Conservation (phyloP, 2,797 vertebrate species). For the Otus scops region DNA sequence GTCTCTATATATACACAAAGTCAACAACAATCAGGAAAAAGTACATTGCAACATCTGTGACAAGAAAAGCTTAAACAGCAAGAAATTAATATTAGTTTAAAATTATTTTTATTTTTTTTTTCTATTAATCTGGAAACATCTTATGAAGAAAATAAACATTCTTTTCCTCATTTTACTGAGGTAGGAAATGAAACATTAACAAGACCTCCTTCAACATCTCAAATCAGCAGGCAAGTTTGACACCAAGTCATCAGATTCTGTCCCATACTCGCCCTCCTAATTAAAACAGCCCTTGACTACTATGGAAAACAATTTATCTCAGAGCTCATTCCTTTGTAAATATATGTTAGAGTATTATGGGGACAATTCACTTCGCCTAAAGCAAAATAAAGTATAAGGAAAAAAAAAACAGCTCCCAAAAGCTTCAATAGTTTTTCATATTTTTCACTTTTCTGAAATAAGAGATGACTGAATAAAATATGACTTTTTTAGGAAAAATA, state of each 20-base stretch:
- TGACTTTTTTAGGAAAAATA: not conserved
- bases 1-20: constrained; percentile 80
- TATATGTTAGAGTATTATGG: not conserved
- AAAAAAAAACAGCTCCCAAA: not conserved
- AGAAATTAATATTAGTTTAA: not conserved
- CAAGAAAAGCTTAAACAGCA: not conserved
- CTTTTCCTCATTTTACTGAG: not conserved
- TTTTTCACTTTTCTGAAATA: not conserved
- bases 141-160: not conserved
- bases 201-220: not conserved
- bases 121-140: not conserved
- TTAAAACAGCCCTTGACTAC: not conserved
- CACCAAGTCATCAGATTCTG: not conserved
- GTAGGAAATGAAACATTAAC: not conserved
- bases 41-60: not conserved
- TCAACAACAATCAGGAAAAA: not conserved
- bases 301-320: not conserved
- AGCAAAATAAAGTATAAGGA: not conserved
- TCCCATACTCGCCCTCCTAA: not conserved
- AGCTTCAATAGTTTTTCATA: not conserved
- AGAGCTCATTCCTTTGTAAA: not conserved
- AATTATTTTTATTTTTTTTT: not conserved
- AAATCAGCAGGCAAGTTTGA: not conserved
- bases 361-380: not conserved
- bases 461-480: not conserved